Base-by-base conservation (phyloP, 2,797 vertebrate genomes). In the Microcaecilia unicolor region DNA sequence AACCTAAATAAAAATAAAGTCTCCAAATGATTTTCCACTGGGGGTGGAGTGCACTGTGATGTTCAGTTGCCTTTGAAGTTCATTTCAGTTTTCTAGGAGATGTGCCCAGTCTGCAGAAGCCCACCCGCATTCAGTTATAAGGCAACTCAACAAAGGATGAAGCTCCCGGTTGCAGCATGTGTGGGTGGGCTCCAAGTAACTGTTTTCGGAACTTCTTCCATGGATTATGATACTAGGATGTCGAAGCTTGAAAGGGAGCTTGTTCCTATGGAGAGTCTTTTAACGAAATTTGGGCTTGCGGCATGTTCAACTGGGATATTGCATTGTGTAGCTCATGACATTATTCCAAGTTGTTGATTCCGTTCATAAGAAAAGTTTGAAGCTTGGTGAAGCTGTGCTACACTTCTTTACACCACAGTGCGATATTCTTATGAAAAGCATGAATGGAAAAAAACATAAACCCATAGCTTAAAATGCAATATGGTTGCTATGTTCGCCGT, bases 11-110 rank as follows among this genome's bases (percentile, higher is more conserved):
- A n/a, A n/a, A n/a, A n/a, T n/a, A n/a, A n/a, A n/a, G n/a, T n/a
- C n/a, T n/a, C n/a, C n/a, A n/a, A n/a, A n/a, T n/a, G n/a, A n/a
- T 57, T 68, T 68, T 64, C 62, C 49, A 61, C 43, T 39, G 54
- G 42, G 35, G n/a, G 23, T 1, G 52, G 49, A 51, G 61, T 56
- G 55, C 63, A 62, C 35, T 56, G 41, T 58, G 60, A 49, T 28
- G 37, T 25, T 51, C 28, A 20, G 10, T 36, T 52, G 11, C 13
- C 55, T 62, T 70, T 73, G 67, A 73, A 61, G 60, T 64, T 14
- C 1, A 0, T 38, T 48, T 38, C 36, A 11, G 12, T 41, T 10
- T 52, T 48, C 27, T 28, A 49, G 3, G n/a, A n/a, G n/a, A 53
- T 58, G 13, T 59, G 48, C 58, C 51, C 61, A 64, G 28, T 51